Evolutionary conservation across 1,140 invertebrate species (phyloP).

Genomic region (Drosophila lacertosa): DNA sequence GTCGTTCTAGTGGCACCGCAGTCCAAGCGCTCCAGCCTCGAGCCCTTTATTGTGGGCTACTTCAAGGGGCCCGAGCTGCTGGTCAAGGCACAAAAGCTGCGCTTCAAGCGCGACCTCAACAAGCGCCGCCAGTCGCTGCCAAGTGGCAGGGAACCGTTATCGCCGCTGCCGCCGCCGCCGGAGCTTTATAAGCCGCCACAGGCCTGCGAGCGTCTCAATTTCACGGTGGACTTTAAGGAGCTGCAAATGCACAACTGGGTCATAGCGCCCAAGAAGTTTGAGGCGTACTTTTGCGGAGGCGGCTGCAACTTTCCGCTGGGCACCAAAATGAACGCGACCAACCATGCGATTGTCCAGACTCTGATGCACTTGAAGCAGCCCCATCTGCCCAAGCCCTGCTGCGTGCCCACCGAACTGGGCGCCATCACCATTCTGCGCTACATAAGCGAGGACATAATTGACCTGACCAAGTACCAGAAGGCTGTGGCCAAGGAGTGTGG

Average conservation of each 20-base stretch:
- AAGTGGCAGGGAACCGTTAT: background rate
- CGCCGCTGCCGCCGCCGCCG: slow-evolving; percentile 3
- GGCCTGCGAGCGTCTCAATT: slow-evolving; percentile 76
- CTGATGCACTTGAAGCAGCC: slow-evolving; percentile 80
- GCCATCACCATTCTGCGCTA: slow-evolving; percentile 78
- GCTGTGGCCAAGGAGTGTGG: slow-evolving; percentile 79
- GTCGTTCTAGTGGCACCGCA: slow-evolving; percentile 53
- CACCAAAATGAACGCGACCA: slow-evolving; percentile 82
- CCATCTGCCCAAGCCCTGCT: slow-evolving; percentile 78
- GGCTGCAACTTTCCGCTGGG: slow-evolving; percentile 81
- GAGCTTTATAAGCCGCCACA: slow-evolving; percentile 63
- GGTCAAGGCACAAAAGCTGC: slow-evolving; percentile 71
- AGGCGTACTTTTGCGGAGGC: slow-evolving; percentile 79
- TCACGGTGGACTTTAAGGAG: slow-evolving; percentile 79
- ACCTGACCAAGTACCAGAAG: slow-evolving; percentile 78
- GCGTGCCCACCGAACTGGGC: slow-evolving; percentile 72
- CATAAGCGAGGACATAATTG: slow-evolving; percentile 77
- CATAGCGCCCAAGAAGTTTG: slow-evolving; percentile 81
- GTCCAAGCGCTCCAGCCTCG: slow-evolving; percentile 40
- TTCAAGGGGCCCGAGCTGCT: slow-evolving; percentile 78
- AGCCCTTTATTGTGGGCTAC: slow-evolving; percentile 78
- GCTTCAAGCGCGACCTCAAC: slow-evolving; percentile 70
- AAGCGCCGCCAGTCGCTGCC: slow-evolving; percentile 41
- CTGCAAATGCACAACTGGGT: slow-evolving; percentile 80
- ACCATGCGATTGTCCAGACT: slow-evolving; percentile 82